A percentile compares a stretch with the other conserved stretches of the same genome.
Conservation (phyloP, 2,113 vertebrate species). For the Pedionomus torquatus region DNA sequence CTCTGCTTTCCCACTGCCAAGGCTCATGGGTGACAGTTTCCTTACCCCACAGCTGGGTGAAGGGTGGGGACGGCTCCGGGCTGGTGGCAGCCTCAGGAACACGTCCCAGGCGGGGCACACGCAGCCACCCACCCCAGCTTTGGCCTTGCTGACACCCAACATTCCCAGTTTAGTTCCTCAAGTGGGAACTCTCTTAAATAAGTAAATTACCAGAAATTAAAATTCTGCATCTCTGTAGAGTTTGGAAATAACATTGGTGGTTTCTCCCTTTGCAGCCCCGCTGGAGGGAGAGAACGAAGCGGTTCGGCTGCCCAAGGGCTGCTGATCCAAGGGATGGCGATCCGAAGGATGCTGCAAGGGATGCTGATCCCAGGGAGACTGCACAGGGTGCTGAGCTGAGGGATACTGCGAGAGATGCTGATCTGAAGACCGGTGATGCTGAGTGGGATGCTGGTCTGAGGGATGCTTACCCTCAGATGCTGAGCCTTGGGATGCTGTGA, state of each 20-base stretch:
- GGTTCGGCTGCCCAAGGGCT: background rate
- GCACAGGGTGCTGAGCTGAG: too few relatives aligned
- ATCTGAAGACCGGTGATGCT: background rate
- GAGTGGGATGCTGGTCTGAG: too few relatives aligned
- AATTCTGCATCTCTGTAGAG: accelerated
- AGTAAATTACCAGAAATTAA: background rate
- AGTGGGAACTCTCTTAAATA: accelerated
- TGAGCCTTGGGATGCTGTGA: too few relatives aligned
- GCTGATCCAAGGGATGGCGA: too few relatives aligned
- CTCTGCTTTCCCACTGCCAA: background rate
- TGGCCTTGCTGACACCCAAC: background rate
- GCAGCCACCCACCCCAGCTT: background rate
- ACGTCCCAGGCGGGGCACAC: background rate
- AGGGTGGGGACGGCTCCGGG: background rate
- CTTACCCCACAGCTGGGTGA: accelerated
- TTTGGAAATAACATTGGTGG: accelerated
- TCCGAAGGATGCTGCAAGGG: too few relatives aligned
- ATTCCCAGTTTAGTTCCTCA: accelerated
- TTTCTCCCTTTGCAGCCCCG: background rate
- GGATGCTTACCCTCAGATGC: too few relatives aligned
- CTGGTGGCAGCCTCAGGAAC: background rate
- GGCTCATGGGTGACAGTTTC: accelerated
- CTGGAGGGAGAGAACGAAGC: background rate
- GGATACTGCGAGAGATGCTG: background rate
- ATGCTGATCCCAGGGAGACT: too few relatives aligned